phyloP scores from a whole-genome alignment of 2,888 invertebrate species.

The Idaea aversata region DNA sequence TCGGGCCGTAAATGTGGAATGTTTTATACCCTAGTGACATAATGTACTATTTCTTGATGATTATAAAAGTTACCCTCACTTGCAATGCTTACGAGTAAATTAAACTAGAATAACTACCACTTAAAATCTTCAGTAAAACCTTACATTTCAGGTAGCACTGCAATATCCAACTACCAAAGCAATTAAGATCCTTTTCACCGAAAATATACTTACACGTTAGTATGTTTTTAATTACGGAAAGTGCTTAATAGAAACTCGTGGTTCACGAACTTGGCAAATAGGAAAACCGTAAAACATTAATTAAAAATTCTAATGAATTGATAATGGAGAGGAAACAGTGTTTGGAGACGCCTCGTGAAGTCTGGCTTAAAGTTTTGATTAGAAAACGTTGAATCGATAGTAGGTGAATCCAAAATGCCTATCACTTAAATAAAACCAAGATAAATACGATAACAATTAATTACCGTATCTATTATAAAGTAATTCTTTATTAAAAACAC shows the following conservation, averaged over 20 bases:
- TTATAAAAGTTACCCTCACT: neutral
- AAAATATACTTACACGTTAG: conserved; percentile 13
- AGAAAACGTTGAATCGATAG: neutral
- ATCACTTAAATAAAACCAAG: too few species aligned
- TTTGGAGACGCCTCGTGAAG: neutral
- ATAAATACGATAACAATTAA: neutral
- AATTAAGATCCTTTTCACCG: conserved; percentile 19
- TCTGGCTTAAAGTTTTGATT: neutral
- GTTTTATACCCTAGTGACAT: neutral
- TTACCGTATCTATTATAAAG: neutral
- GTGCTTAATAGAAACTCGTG: conserved; percentile 11
- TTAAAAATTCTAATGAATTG: conserved; percentile 21
- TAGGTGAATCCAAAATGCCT: neutral
- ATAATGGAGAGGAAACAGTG: conserved; percentile 15
- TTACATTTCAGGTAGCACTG: neutral
- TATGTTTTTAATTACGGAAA: conserved; percentile 18
- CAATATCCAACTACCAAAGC: conserved; percentile 4
- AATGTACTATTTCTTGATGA: neutral
- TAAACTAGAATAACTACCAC: neutral
- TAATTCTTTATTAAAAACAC: neutral
- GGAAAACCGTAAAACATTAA: conserved; percentile 13
- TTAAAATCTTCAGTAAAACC: neutral
- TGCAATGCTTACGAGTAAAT: neutral
- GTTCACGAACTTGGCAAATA: conserved; percentile 12
- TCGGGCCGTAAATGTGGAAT: neutral